Percentiles rank a stretch among this genome's conserved stretches.
Conservation (phyloP, 2,888 invertebrate species). For the Oscheius sp. region DNA sequence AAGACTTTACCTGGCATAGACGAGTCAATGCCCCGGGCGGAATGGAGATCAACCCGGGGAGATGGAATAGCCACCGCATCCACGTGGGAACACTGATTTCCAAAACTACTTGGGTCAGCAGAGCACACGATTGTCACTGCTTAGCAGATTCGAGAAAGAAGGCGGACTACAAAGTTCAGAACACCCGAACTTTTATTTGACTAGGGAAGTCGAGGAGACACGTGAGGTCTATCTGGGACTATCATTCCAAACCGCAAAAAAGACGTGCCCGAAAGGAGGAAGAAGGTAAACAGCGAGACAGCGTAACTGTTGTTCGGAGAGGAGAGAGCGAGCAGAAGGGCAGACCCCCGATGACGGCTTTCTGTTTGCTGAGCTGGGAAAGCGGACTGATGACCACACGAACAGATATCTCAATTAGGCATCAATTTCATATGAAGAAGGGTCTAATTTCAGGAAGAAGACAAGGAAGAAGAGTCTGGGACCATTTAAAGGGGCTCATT, state of each 20-base stretch:
- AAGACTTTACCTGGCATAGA: too few relatives aligned
- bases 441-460: too few relatives aligned
- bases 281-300: constrained; percentile 13
- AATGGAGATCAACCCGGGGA: constrained; percentile 7
- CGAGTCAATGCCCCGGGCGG: not conserved
- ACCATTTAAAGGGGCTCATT: too few relatives aligned
- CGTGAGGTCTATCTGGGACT: not conserved
- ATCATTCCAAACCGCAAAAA: constrained; percentile 16
- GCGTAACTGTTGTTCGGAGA: constrained; percentile 21
- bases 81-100: not conserved
- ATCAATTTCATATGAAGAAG: not conserved
- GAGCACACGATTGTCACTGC: not conserved
- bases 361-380: constrained; percentile 7
- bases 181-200: too few relatives aligned
- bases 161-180: too few relatives aligned
- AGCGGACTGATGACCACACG: constrained; percentile 5
- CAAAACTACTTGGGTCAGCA: constrained; percentile 10
- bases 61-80: constrained; percentile 22
- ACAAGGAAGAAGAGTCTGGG: too few relatives aligned
- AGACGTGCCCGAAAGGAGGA: not conserved
- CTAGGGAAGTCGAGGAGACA: not conserved
- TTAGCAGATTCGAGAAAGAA: too few relatives aligned
- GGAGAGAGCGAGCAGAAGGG: not conserved
- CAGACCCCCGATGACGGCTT: constrained; percentile 7
- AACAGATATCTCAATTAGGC: not conserved